Conservation (phyloP, 1,140 invertebrate genomes). For the Drosophila persimilis region DNA sequence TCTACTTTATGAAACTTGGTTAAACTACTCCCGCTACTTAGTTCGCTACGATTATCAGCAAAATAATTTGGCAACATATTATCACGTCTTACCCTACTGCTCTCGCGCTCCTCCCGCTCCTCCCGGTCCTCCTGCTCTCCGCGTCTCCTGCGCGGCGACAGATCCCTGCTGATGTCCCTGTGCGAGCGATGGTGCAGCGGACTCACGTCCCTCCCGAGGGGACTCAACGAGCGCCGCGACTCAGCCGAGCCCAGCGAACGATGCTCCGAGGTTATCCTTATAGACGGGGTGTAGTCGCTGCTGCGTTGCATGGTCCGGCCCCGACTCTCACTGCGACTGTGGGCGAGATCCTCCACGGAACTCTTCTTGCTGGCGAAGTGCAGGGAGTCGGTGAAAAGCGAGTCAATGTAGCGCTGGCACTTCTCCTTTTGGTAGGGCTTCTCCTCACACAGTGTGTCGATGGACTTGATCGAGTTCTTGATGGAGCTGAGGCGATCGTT, state of each 20-base stretch:
- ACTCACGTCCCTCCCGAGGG: constrained; percentile 46
- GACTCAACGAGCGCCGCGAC: constrained; percentile 45
- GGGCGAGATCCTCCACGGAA: constrained; percentile 63
- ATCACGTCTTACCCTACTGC: constrained; percentile 83
- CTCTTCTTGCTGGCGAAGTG: constrained; percentile 71
- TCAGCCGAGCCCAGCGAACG: constrained; percentile 70
- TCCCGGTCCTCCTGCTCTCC: constrained; percentile 45
- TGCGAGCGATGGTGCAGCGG: constrained; percentile 71
- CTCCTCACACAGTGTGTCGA: constrained; percentile 79
- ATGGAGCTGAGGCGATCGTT: constrained; percentile 80
- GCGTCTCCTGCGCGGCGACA: constrained; percentile 65
- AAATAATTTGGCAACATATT: constrained; percentile 82
- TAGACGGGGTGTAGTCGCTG: constrained; percentile 56
- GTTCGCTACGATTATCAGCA: constrained; percentile 74
- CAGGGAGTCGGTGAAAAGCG: constrained; percentile 68
- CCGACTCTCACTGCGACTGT: constrained; percentile 67
- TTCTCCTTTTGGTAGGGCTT: constrained; percentile 79
- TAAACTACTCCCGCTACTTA: constrained; percentile 81
- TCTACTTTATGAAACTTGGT: constrained; percentile 83
- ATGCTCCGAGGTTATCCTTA: constrained; percentile 73
- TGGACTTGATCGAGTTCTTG: constrained; percentile 81
- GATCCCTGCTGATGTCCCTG: constrained; percentile 69
- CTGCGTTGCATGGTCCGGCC: constrained; percentile 34
- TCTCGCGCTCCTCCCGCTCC: constrained; percentile 73
- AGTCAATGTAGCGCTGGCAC: constrained; percentile 80